Percentiles rank a stretch among this genome's conserved stretches.
Evolutionary conservation across 2,888 invertebrate genomes (phyloP).

Genomic region (Ypsolopha scabrella): DNA sequence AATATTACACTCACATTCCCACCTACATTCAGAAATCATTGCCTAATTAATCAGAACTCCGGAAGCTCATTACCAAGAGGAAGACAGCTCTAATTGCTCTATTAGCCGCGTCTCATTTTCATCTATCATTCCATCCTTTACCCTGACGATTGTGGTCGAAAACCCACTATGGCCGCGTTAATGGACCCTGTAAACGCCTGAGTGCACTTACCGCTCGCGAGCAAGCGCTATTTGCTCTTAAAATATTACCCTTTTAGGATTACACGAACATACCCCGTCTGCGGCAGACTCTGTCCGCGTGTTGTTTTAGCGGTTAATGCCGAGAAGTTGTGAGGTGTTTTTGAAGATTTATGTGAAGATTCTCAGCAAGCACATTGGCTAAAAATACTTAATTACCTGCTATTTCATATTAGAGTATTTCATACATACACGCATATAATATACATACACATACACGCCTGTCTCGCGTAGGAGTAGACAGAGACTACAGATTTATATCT

Average conservation of each 20-base stretch:
- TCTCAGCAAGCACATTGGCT: no score
- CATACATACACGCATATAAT: no score
- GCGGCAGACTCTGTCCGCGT: not conserved
- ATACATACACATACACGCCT: no score
- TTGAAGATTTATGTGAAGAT: no score
- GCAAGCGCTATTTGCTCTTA: conserved; percentile 44
- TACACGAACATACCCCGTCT: conserved; percentile 25
- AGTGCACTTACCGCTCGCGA: conserved; percentile 38
- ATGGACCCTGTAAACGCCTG: conserved; percentile 7
- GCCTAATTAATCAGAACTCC: no score
- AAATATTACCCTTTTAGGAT: conserved; percentile 62
- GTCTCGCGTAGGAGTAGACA: no score
- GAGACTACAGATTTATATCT: no score
- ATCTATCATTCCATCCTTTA: not conserved
- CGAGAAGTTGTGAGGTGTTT: not conserved
- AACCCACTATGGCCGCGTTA: not conserved
- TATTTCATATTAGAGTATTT: no score
- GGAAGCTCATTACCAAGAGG: not conserved
- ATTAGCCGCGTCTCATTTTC: not conserved
- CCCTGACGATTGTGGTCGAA: not conserved
- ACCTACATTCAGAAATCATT: no score
- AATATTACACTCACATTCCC: no score
- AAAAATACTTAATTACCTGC: no score
- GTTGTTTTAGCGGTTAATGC: conserved; percentile 1
- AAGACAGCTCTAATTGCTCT: not conserved